Percentiles rank a stretch among this genome's conserved stretches.
These are phyloP conservation scores for Acleris laterana DNA, from an alignment of 2,888 invertebrate species.

Conservation along the genomic window DNA sequence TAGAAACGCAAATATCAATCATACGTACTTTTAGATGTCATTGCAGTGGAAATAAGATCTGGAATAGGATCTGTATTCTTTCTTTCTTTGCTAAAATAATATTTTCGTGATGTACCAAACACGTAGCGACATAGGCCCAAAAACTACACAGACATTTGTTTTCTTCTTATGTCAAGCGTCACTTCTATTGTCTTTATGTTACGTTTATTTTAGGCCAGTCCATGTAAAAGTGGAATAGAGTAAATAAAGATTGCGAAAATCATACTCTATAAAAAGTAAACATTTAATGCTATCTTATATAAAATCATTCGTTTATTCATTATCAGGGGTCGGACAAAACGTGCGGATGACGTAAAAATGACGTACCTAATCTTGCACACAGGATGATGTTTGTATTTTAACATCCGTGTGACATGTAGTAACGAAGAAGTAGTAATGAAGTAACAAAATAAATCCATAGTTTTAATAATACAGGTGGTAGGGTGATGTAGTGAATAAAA, in stretches of 20 bases:
- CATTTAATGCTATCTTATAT: not conserved
- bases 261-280: constrained; percentile 11
- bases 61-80: too few species aligned
- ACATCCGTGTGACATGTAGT: too few species aligned
- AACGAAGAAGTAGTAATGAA: too few species aligned
- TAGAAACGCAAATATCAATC: not conserved
- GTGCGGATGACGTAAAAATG: too few species aligned
- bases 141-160: not conserved
- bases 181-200: constrained; percentile 3
- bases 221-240: constrained; percentile 13
- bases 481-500: too few species aligned
- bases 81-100: constrained; percentile 4
- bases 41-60: constrained; percentile 9
- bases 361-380: too few species aligned
- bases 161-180: constrained; percentile 12
- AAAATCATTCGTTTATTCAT: constrained; percentile 3
- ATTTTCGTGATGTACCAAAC: constrained; percentile 9
- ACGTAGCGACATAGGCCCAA: constrained; percentile 1
- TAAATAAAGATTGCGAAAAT: constrained; percentile 13
- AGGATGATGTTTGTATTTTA: too few species aligned
- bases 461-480: too few species aligned
- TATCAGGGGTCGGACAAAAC: too few species aligned
- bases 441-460: too few species aligned
- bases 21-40: constrained; percentile 15
- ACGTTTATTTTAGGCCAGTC: constrained; percentile 9